These are phyloP conservation scores for Taxidea taxus DNA, from an alignment of 2,113 vertebrate species.

Conservation along the genomic window DNA sequence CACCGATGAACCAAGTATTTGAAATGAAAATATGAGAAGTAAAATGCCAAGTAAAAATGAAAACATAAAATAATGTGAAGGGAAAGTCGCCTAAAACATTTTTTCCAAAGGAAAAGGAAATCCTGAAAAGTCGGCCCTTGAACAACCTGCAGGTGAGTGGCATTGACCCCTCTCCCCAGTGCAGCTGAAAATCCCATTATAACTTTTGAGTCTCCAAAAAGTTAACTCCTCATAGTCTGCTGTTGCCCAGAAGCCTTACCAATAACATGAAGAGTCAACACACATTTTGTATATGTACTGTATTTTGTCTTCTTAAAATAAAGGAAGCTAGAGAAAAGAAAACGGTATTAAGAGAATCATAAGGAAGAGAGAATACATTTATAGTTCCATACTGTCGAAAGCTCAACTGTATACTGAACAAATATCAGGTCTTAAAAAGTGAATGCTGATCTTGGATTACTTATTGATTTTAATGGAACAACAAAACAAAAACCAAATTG, in stretches of 20 bases:
- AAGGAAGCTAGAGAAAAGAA: background rate
- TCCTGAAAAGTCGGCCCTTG: background rate
- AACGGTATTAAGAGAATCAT: background rate
- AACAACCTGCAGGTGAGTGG: background rate
- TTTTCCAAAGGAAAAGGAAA: background rate
- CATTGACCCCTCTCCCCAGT: background rate
- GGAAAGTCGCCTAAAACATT: background rate
- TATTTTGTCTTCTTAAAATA: background rate
- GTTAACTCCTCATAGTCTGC: background rate
- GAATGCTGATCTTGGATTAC: background rate
- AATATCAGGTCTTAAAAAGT: background rate
- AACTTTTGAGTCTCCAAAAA: background rate
- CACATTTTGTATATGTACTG: background rate
- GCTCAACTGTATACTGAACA: background rate
- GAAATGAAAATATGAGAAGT: background rate
- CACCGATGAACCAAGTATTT: background rate
- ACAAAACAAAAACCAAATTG: background rate
- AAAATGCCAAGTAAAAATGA: background rate
- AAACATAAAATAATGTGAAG: background rate
- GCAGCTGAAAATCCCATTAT: background rate
- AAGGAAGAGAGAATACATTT: background rate
- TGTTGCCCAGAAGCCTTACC: background rate
- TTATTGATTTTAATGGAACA: background rate
- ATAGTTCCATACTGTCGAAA: background rate
- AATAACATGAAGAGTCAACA: background rate